These are phyloP conservation scores for Penaeus indicus DNA, from an alignment of 1,140 invertebrate genomes.

Conservation along the genomic window DNA sequence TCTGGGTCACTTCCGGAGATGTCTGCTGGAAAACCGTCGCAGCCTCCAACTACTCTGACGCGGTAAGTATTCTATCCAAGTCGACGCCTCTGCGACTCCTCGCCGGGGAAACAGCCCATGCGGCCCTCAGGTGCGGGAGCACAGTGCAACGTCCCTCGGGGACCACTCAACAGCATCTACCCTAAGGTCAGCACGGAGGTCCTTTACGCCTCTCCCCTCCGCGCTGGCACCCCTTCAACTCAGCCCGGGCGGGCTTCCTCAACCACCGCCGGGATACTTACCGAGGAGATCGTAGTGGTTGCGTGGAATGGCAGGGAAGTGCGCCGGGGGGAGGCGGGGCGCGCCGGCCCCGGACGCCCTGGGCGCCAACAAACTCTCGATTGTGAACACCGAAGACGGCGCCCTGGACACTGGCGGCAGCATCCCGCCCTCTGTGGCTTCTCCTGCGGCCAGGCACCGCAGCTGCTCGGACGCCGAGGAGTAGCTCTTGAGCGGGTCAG, in stretches of 20 bases:
- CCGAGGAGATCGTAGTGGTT: conserved; percentile 52
- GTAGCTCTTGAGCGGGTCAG: conserved; percentile 54
- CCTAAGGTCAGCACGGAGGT: no score
- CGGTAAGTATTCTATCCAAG: no score
- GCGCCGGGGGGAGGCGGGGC: conserved; percentile 45
- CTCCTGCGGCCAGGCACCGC: conserved; percentile 47
- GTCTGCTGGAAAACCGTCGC: no score
- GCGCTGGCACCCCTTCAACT: no score
- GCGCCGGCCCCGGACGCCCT: conserved; percentile 37
- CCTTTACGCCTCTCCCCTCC: neutral
- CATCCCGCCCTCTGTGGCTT: conserved; percentile 40
- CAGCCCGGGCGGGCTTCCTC: no score
- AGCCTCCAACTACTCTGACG: no score
- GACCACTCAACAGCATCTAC: no score
- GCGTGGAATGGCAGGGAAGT: conserved; percentile 42
- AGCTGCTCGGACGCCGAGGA: conserved; percentile 56
- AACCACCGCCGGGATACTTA: neutral
- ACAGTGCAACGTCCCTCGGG: no score
- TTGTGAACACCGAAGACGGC: conserved; percentile 52
- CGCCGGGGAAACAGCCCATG: no score
- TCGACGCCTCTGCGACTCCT: no score
- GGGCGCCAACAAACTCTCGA: conserved; percentile 54
- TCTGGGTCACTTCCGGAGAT: no score
- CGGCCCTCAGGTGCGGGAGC: no score
- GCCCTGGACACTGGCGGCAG: conserved; percentile 44